phyloP scores from a whole-genome alignment of 2,113 vertebrate genomes.

The Rhinichthys klamathensis region DNA sequence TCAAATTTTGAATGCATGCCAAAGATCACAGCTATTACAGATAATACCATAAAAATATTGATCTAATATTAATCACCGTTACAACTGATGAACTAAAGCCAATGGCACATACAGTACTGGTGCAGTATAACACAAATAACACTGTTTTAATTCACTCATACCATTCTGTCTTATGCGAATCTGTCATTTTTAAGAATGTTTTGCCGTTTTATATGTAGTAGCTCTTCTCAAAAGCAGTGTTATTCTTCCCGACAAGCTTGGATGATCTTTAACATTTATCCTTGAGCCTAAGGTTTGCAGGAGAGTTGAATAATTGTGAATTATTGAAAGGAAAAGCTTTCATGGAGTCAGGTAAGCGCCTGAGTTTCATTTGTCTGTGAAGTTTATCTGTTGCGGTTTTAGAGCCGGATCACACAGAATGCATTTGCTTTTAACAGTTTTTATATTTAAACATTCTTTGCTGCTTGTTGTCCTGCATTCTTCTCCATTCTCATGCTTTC shows the following conservation, averaged over 20 bases:
- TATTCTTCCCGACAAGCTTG: not conserved
- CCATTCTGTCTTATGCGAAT: not conserved
- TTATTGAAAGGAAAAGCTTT: not conserved
- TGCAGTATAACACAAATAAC: not conserved
- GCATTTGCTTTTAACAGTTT: not conserved
- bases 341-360: not conserved
- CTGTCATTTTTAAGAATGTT: constrained; percentile 10
- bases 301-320: not conserved
- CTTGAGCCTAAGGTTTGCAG: not conserved
- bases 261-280: not conserved
- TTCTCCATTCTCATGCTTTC: not conserved
- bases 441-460: not conserved
- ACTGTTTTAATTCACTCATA: not conserved
- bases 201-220: not conserved
- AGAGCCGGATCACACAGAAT: not conserved
- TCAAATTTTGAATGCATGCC: constrained; percentile 54
- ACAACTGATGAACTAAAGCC: not conserved
- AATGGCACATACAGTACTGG: not conserved
- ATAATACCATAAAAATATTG: not conserved
- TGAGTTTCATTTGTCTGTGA: not conserved
- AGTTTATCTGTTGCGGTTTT: not conserved
- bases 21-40: constrained; percentile 49
- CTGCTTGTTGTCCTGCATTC: not conserved
- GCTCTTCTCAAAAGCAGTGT: not conserved
- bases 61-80: not conserved